Evolutionary conservation across 92 coral and sea anemone genomes (phyloP), one percentile per base, ranked within the genome.

Genomic region (Ricordea florida): DNA sequence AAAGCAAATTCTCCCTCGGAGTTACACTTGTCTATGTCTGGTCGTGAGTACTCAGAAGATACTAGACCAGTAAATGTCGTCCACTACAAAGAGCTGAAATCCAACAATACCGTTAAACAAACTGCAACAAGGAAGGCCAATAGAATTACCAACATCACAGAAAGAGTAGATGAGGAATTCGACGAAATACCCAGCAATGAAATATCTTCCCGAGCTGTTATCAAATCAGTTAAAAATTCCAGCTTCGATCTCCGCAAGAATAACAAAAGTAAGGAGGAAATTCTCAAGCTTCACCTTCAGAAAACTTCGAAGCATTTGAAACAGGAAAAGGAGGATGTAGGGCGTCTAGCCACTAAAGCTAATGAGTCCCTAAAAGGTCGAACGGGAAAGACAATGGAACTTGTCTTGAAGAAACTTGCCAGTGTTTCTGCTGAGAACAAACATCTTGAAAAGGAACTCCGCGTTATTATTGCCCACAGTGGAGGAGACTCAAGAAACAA

Each of bases 391-490:
- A 26, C 48, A 40, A 91, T 91, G 87, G 85, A 83, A 3, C 47
- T 65, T 7, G 42, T 91, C 28, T 51, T 83, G n/a, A 66, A 83
- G 49, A 68, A 87, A 13, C 60, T 91, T 11, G 49, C 79, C 13
- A 43, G 68, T 4, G 85, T 91, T 20, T 79, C 85, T 62, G 45
- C 69, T n/a, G 92, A 91, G 57, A 87, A 91, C 31, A 55, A 66
- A 20, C 57, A 55, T 32, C 82, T 91, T 5, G 90, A 91, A 50
- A 60, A 67, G 17, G 97, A 91, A 57, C 76, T 91, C 13, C 75
- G 63, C 34, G 21, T 29, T 43, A 23, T 72, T 60, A 25, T 69
- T 20, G 28, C 52, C 5, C 41, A 37, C 18, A 26, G 1, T 9
- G 11, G 21, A 29, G 23, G 10, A 10, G 16, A 15, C 0, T 50